Conservation (phyloP, 1,140 invertebrate genomes). For the Diabrotica virgifera region DNA sequence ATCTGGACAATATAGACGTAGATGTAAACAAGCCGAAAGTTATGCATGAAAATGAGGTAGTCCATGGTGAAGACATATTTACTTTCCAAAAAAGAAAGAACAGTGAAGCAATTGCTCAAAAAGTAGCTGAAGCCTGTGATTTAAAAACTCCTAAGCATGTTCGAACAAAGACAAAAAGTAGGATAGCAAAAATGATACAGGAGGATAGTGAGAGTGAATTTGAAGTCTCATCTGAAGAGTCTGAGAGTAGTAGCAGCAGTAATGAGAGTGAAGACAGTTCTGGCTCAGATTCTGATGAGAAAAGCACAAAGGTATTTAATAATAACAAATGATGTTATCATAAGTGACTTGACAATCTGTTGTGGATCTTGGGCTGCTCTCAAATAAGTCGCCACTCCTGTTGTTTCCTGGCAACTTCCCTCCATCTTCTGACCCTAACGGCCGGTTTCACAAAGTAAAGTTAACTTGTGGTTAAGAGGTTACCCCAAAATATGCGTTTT, state of each 20-base stretch:
- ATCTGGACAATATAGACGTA: background rate
- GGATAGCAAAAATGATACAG: constrained; percentile 19
- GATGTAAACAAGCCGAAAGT: constrained; percentile 28
- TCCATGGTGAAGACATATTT: constrained; percentile 36
- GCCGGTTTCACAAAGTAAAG: too few relatives aligned
- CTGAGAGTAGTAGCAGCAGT: constrained; percentile 13
- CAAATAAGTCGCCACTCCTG: too few relatives aligned
- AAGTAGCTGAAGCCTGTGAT: constrained; percentile 22
- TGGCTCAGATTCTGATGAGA: constrained; percentile 14
- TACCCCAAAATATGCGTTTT: too few relatives aligned
- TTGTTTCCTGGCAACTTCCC: too few relatives aligned
- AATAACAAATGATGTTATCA: background rate
- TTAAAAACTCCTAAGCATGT: constrained; percentile 31
- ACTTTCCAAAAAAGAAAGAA: constrained; percentile 33
- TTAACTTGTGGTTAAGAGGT: too few relatives aligned
- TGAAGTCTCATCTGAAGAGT: constrained; percentile 23
- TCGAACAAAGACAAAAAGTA: constrained; percentile 29
- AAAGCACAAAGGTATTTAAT: background rate
- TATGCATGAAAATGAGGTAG: constrained; percentile 33
- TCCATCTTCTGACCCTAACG: too few relatives aligned
- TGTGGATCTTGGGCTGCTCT: too few relatives aligned
- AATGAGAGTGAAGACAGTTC: constrained; percentile 26
- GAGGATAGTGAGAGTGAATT: constrained; percentile 36
- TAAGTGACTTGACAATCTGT: too few relatives aligned
- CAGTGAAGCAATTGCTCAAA: constrained; percentile 25